A percentile compares a stretch with the other conserved stretches of the same genome.
Evolutionary conservation across 2,797 vertebrate genomes (phyloP).

Genomic region (Lepus townsendii): DNA sequence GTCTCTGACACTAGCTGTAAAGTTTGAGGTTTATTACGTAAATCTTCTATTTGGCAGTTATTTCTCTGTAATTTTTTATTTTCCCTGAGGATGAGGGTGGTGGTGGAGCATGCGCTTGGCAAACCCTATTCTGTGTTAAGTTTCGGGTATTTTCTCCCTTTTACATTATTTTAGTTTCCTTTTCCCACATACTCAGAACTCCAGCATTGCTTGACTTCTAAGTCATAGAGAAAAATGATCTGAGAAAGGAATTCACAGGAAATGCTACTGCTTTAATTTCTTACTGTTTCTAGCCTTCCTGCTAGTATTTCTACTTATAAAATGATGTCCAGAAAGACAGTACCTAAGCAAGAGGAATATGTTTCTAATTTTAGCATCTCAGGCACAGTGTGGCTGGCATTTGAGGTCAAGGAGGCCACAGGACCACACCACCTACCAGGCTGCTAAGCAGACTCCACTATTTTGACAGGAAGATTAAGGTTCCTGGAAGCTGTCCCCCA

Average conservation of each 20-base stretch:
- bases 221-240: conserved; percentile 11
- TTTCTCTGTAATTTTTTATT: background rate
- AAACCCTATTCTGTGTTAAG: background rate
- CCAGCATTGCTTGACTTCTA: background rate
- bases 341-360: background rate
- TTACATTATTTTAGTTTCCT: conserved; percentile 52
- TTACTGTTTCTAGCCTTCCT: background rate
- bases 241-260: conserved; percentile 36
- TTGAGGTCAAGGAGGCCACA: conserved; percentile 68
- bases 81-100: background rate
- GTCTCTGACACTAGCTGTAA: background rate
- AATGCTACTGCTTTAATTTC: background rate
- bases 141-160: conserved; percentile 39
- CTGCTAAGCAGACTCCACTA: background rate
- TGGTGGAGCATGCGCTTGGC: background rate
- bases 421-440: background rate
- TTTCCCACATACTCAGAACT: background rate
- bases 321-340: conserved; percentile 23
- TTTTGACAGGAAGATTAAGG: background rate
- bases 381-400: conserved; percentile 79
- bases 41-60: background rate
- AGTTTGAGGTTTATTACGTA: background rate
- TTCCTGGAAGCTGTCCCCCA: background rate
- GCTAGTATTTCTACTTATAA: background rate
- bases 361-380: conserved; percentile 22